phyloP scores from a whole-genome alignment of 2,113 vertebrate genomes.

The Periophthalmus modestus region DNA sequence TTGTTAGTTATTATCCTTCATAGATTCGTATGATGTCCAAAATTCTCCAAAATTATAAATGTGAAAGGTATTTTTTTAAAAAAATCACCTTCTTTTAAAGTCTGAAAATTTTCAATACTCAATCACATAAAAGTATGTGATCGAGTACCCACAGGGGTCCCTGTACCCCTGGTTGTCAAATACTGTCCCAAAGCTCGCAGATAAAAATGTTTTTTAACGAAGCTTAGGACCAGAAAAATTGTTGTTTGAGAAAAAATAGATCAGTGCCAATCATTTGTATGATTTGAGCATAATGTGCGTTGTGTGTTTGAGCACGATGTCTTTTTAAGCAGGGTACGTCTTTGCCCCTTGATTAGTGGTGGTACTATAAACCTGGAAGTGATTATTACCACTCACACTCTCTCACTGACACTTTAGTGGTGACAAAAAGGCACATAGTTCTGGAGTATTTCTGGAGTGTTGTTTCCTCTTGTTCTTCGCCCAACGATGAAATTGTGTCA shows the following conservation, averaged over 20 bases:
- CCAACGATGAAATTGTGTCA: slow-evolving; percentile 17
- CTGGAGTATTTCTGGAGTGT: slow-evolving; percentile 7
- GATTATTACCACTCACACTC: slow-evolving; percentile 63
- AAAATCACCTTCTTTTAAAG: too few species aligned
- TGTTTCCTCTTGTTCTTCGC: background rate
- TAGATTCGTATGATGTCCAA: too few species aligned
- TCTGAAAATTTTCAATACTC: too few species aligned
- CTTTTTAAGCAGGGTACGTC: background rate
- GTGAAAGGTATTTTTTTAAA: too few species aligned
- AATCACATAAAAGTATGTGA: too few species aligned
- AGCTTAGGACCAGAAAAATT: background rate
- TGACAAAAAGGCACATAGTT: slow-evolving; percentile 20
- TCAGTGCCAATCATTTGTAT: background rate
- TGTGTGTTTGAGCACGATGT: background rate
- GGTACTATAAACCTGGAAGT: slow-evolving; percentile 63
- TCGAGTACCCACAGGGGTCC: too few species aligned
- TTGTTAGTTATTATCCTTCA: too few species aligned
- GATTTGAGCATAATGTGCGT: too few species aligned
- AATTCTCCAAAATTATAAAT: too few species aligned
- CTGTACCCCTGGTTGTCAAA: too few species aligned
- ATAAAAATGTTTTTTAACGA: too few species aligned
- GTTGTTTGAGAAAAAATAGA: background rate
- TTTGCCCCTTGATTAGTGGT: slow-evolving; percentile 47
- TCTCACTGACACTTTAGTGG: slow-evolving; percentile 28
- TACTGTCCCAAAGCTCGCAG: too few species aligned